Base-by-base conservation (phyloP, 53 echinoderm and acorn worm species). In the Holothuria scabra region DNA sequence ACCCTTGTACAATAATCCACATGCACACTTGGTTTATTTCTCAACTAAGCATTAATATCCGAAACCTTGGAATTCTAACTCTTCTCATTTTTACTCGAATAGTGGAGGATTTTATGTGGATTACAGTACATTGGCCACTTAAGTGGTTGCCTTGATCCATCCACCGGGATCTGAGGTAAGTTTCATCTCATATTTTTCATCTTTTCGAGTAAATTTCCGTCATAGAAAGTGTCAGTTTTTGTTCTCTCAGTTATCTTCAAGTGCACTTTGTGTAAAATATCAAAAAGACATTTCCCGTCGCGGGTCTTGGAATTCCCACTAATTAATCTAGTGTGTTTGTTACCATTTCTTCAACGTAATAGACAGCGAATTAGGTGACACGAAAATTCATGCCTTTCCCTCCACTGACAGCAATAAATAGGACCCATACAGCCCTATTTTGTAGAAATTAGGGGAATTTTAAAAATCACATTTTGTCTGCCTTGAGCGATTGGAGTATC, bases 21-120 rank as follows among this genome's bases (percentile, higher is more conserved):
- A 81, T 81, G 64, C 82, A 81, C 82, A 81, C 82, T 81, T 81
- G 41, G 82, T 81, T 81, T 81, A 81, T 81, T 81, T 81, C 82
- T 81, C 82, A 81, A 81, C 82, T 81, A 81, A 63, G 82, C 82
- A 78, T 81, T 81, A 81, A 62, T 81, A 81, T 63, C 65, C 62
- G 82, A 81, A 81, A 81, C 82, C 82, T 81, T 56, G 82, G 65
- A 81, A 81, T 62, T 62, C 48, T 63, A 81, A 29, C 56, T 79
- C 59, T 59, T 79, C 79, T 56, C 59, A 58, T 57, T 79, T 79
- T 79, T 31, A 56, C 33, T 35, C 26, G 32, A 14, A 58, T 79
- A 55, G 29, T 64, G 62, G 82, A 38, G 62, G 82, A 81, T 81
- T 81, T 81, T 81, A 81, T 64, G 62, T 33, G 82, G 82, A 81